Percentiles rank a stretch among this genome's conserved stretches.
Conservation (phyloP, 2,113 vertebrate genomes). For the Zosterops hypoxanthus region DNA sequence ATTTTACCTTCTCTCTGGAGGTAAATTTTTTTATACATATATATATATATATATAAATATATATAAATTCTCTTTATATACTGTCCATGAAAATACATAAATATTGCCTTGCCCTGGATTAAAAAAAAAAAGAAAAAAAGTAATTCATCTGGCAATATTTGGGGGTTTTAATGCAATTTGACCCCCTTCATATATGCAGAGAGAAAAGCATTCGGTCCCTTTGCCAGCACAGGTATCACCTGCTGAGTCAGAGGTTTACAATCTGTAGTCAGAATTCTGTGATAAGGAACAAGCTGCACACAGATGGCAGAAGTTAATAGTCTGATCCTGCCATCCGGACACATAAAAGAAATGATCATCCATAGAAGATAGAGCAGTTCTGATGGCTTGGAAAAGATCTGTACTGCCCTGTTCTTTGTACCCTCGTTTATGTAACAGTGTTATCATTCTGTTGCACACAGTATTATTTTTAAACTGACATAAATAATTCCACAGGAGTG, state of each 20-base stretch:
- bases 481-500: neutral
- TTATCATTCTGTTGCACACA: neutral
- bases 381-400: neutral
- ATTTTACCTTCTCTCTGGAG: neutral
- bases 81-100: neutral
- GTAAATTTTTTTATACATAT: too few relatives aligned
- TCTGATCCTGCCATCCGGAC: neutral
- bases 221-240: neutral
- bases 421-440: neutral
- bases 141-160: neutral
- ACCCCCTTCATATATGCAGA: neutral
- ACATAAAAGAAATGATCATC: neutral
- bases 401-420: neutral
- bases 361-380: neutral
- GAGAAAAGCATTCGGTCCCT: neutral
- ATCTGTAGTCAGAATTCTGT: neutral
- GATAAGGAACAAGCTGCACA: neutral
- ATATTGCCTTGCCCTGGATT: neutral
- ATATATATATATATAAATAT: too few relatives aligned
- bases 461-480: neutral
- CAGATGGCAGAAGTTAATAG: constrained; percentile 32
- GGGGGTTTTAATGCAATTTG: neutral
- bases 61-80: neutral
- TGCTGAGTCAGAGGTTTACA: neutral
- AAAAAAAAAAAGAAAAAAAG: neutral